phyloP scores from a whole-genome alignment of 2,888 invertebrate genomes.

The Tenthredo distinguenda region DNA sequence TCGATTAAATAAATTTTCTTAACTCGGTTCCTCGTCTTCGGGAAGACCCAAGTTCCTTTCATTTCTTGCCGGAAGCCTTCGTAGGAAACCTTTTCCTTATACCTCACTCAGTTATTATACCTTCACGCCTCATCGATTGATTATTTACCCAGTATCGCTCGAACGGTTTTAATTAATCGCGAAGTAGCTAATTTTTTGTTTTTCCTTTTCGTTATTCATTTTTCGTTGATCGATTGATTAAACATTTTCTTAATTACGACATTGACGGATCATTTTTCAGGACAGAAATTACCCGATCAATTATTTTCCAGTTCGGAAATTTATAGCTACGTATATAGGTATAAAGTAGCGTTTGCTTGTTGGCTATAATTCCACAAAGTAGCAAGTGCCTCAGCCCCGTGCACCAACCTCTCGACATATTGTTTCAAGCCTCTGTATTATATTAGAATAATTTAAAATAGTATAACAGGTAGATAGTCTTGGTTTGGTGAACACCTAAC shows the following conservation, averaged over 20 bases:
- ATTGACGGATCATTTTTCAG: background rate
- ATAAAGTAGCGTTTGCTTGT: background rate
- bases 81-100: conserved; percentile 14
- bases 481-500: conserved; percentile 52
- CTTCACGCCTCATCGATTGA: background rate
- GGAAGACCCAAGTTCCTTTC: background rate
- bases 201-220: background rate
- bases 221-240: background rate
- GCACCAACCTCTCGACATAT: conserved; percentile 20
- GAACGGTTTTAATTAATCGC: conserved; percentile 9
- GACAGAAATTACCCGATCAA: background rate
- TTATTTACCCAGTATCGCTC: background rate
- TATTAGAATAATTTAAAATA: conserved; percentile 48
- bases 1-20: conserved; percentile 15
- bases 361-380: background rate
- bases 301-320: background rate
- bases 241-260: background rate
- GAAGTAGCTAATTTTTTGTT: background rate
- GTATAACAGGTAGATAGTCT: conserved; percentile 52
- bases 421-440: conserved; percentile 30
- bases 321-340: background rate
- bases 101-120: background rate
- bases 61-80: background rate
- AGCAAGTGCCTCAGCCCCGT: background rate
- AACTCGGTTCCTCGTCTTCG: background rate